Percentiles rank a stretch among this genome's conserved stretches.
phyloP scores from a whole-genome alignment of 2,797 vertebrate species.

The Hapalemur alaotrensis region DNA sequence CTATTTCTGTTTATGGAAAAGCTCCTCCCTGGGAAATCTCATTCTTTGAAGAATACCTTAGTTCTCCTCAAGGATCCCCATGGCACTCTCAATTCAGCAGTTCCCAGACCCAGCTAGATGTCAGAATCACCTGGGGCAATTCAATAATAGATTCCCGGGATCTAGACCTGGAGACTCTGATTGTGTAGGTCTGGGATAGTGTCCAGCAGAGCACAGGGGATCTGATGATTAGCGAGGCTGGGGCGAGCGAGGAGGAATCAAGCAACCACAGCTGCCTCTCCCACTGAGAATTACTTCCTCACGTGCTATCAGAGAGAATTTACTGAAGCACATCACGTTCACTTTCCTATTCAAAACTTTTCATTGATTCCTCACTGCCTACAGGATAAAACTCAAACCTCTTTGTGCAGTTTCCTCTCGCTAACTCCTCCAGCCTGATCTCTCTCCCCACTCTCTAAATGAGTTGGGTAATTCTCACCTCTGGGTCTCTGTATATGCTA shows the following conservation, averaged over 20 bases:
- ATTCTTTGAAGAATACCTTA: slow-evolving; percentile 2
- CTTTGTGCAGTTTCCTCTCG: neutral
- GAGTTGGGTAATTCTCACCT: neutral
- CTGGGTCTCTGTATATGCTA: neutral
- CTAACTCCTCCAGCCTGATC: neutral
- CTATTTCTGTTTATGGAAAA: slow-evolving; percentile 24
- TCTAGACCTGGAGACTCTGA: neutral
- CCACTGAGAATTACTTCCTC: neutral
- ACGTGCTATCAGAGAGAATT: neutral
- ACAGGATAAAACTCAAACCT: neutral
- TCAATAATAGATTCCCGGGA: neutral
- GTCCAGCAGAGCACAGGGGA: neutral
- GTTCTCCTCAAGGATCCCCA: neutral
- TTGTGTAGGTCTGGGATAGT: neutral
- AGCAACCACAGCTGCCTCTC: neutral
- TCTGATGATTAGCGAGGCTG: neutral
- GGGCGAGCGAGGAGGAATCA: neutral
- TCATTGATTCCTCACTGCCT: neutral
- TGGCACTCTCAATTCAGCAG: neutral
- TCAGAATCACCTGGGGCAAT: neutral
- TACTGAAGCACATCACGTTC: neutral
- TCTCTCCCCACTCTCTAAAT: neutral
- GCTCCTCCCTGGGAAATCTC: neutral
- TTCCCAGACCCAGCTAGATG: slow-evolving; percentile 13
- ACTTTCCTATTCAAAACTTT: neutral